Evolutionary conservation across 2,888 invertebrate genomes (phyloP).

Genomic region (Mesorhabditis belari): DNA sequence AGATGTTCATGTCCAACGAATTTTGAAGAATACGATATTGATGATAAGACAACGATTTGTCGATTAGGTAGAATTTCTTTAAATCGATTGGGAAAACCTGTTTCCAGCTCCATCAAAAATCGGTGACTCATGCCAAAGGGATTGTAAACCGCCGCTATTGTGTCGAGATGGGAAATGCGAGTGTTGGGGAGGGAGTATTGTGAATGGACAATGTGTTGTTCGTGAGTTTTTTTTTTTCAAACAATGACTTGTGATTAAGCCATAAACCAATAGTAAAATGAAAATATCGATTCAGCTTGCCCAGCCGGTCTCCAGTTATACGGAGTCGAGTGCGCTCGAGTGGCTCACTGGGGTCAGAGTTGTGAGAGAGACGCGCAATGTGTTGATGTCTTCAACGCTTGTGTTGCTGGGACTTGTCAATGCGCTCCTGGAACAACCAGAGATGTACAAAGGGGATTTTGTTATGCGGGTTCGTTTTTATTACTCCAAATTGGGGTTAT

Average conservation of each 20-base stretch:
- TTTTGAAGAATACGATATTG: constrained; percentile 50
- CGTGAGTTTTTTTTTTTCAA: constrained; percentile 44
- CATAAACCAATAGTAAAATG: neutral
- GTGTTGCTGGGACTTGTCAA: constrained; percentile 46
- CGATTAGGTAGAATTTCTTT: constrained; percentile 39
- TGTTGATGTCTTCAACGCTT: constrained; percentile 49
- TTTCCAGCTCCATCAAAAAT: constrained; percentile 45
- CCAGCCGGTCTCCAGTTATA: constrained; percentile 50
- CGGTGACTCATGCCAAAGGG: constrained; percentile 49
- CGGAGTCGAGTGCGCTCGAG: constrained; percentile 47
- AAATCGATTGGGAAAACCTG: constrained; percentile 11
- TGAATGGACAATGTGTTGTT: constrained; percentile 49
- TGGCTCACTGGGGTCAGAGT: constrained; percentile 46
- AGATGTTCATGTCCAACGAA: constrained; percentile 52
- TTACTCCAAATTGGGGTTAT: neutral
- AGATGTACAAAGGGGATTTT: constrained; percentile 41
- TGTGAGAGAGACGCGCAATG: constrained; percentile 45
- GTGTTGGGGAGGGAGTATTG: constrained; percentile 51
- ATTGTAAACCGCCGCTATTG: constrained; percentile 51
- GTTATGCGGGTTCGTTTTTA: constrained; percentile 37
- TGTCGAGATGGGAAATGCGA: constrained; percentile 52
- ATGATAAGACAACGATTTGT: constrained; percentile 44
- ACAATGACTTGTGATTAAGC: no score
- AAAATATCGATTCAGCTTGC: constrained; percentile 35
- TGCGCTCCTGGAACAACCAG: constrained; percentile 48